Evolutionary conservation across 2,797 vertebrate genomes (phyloP), one percentile per base, ranked within the genome.

Genomic region (Erpetoichthys calabaricus): DNA sequence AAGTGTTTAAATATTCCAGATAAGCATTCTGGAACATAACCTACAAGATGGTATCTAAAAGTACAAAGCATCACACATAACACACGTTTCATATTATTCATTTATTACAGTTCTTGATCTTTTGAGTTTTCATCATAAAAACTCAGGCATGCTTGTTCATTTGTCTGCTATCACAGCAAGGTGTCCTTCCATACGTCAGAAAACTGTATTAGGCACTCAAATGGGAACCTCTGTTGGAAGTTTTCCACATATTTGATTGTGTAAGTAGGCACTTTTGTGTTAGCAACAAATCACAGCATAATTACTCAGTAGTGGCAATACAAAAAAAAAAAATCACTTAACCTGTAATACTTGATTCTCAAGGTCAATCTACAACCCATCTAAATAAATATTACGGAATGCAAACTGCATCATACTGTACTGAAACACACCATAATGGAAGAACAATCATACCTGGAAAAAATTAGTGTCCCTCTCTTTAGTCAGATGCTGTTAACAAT

Each of bases 211-310:
- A 60, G 55, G 58, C 57, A 60, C 62, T 56, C 54, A 53, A 44
- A 59, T n/a, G 6, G 55, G 53, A 56, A 46, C 10, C 55, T 56
- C 57, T 53, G 55, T 45, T 47, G 43, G 58, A 54, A 58, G 64
- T 64, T 67, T 69, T 70, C 68, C 67, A 66, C 66, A 64, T 67
- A 59, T 65, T 62, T 62, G 64, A 71, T 49, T 49, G 75, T 59
- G 70, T 73, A 72, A 72, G 72, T 53, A 84, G 81, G 81, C 82
- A 81, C 78, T 83, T 81, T 75, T 80, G 77, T 77, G 73, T 65
- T 60, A 42, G 67, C 55, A 44, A 50, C 54, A 51, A 63, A 49
- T 43, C 53, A 76, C 72, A 69, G 66, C 62, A 70, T 62, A 49
- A 68, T 60, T 62, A 59, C 53, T 66, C 60, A 56, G 62, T 47